phyloP scores from a whole-genome alignment of 2,888 invertebrate species.

The Eupithecia vulgata region DNA sequence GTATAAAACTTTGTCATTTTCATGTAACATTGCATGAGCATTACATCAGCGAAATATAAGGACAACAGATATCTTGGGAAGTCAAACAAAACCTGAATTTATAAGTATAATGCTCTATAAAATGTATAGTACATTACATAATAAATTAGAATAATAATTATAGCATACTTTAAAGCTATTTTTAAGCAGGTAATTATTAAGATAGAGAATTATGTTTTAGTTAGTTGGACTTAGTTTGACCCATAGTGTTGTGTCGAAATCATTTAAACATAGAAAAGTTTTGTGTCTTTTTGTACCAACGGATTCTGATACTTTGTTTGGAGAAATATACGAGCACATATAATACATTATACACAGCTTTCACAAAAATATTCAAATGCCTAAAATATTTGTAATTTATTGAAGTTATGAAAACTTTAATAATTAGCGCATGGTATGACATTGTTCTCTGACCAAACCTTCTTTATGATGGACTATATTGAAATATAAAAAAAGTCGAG shows the following conservation, averaged over 20 bases:
- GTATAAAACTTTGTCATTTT: not conserved
- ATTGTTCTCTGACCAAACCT: not conserved
- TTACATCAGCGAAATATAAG: not conserved
- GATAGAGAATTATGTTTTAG: constrained; percentile 7
- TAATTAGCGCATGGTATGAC: not conserved
- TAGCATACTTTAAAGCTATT: constrained; percentile 4
- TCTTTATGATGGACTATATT: not conserved
- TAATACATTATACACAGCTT: not conserved
- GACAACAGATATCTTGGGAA: not conserved
- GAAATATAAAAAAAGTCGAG: not conserved
- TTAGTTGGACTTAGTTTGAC: not conserved
- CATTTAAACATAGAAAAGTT: not conserved
- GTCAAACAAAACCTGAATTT: not conserved
- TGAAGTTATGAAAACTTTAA: not conserved
- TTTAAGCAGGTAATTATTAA: constrained; percentile 3
- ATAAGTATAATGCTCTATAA: constrained; percentile 13
- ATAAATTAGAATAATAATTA: constrained; percentile 6
- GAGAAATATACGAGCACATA: not conserved
- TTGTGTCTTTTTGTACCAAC: not conserved
- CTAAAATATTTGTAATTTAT: not conserved
- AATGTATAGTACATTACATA: constrained; percentile 11
- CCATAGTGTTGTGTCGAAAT: not conserved
- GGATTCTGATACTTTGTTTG: not conserved
- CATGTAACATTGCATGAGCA: too few relatives aligned
- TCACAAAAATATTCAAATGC: not conserved